phyloP scores from a whole-genome alignment of 2,888 invertebrate genomes.

The Ophioninae sp. region DNA sequence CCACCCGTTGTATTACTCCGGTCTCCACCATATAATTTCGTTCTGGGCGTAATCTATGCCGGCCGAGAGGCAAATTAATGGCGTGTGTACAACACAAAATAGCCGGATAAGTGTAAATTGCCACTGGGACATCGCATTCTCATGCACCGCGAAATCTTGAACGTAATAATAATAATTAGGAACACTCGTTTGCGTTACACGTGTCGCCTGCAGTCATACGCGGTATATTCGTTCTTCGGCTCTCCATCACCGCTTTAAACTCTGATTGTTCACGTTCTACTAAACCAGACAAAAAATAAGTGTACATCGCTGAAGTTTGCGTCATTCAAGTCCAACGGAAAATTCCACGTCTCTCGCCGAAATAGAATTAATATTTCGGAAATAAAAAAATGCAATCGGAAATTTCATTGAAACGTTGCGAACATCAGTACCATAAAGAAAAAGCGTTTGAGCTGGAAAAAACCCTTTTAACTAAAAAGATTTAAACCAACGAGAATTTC shows the following conservation, averaged over 20 bases:
- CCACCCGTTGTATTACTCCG: slow-evolving; percentile 8
- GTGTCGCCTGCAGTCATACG: slow-evolving; percentile 17
- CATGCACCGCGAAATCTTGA: slow-evolving; percentile 43
- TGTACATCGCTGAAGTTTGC: not conserved
- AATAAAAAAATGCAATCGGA: too few relatives aligned
- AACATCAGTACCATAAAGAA: too few relatives aligned
- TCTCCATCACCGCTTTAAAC: not conserved
- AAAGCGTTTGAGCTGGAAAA: too few relatives aligned
- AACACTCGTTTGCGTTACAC: slow-evolving; percentile 2
- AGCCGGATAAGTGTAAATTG: slow-evolving; percentile 18
- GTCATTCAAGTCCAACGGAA: not conserved
- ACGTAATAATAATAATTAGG: slow-evolving; percentile 35
- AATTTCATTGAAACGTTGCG: too few relatives aligned
- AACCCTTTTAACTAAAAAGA: too few relatives aligned
- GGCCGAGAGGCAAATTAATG: slow-evolving; percentile 51
- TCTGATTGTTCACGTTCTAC: not conserved
- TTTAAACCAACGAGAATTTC: not conserved
- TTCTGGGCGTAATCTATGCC: slow-evolving; percentile 35
- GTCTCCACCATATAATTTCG: slow-evolving; percentile 51
- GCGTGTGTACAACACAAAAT: slow-evolving; percentile 4
- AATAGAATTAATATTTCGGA: too few relatives aligned
- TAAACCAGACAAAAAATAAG: not conserved
- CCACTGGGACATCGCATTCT: slow-evolving; percentile 53
- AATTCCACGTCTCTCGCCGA: too few relatives aligned
- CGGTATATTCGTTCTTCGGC: not conserved